Evolutionary conservation across 2,888 invertebrate genomes (phyloP).

Genomic region (Drosophila glabriapex): DNA sequence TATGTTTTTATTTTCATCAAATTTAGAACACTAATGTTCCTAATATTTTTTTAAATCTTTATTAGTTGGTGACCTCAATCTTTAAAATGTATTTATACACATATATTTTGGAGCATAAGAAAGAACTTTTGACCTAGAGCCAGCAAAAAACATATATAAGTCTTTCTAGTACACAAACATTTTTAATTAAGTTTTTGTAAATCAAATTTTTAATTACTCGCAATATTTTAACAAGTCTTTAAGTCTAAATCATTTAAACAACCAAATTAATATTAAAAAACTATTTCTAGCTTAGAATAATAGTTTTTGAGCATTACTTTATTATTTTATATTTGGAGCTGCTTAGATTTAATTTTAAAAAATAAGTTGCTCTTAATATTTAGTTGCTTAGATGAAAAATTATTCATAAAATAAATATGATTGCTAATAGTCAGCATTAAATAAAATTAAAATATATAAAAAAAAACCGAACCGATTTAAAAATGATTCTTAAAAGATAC

Average conservation of each 20-base stretch:
- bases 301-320: neutral
- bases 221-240: neutral
- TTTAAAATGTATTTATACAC: too few species aligned
- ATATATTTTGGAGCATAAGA: neutral
- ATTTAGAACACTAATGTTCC: neutral
- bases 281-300: neutral
- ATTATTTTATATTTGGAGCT: too few species aligned
- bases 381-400: neutral
- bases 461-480: neutral
- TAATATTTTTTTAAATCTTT: neutral
- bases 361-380: neutral
- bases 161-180: neutral
- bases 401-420: neutral
- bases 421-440: neutral
- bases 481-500: neutral
- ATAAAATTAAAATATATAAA: neutral
- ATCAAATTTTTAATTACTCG: neutral
- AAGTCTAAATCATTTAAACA: neutral
- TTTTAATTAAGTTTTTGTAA: neutral
- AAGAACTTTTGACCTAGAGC: neutral
- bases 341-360: neutral
- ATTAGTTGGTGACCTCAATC: rapidly evolving
- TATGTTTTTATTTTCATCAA: neutral
- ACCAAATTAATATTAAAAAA: neutral
- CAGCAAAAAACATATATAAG: too few species aligned